Evolutionary conservation across 2,888 invertebrate species (phyloP).

Genomic region (Epirrhoe tristata): DNA sequence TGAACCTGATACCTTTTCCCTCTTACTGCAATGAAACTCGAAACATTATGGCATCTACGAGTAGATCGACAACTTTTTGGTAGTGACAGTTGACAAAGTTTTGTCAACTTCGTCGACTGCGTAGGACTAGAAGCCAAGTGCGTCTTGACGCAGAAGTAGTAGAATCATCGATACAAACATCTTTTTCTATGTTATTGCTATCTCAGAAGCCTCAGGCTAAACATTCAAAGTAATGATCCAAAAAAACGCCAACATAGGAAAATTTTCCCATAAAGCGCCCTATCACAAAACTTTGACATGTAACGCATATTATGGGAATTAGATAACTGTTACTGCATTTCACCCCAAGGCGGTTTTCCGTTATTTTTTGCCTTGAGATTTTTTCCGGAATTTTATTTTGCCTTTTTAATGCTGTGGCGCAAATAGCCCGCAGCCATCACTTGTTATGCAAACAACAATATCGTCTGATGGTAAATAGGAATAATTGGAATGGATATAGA

Average conservation of each 20-base stretch:
- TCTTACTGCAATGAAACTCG: too few species aligned
- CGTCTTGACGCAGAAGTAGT: too few species aligned
- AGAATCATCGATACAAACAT: background rate
- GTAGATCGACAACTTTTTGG: too few species aligned
- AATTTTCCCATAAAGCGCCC: slow-evolving; percentile 59
- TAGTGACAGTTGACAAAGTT: too few species aligned
- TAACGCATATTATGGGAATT: slow-evolving; percentile 78
- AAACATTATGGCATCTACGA: too few species aligned
- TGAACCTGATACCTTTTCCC: too few species aligned
- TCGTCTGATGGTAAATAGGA: slow-evolving; percentile 10
- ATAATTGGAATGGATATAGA: slow-evolving; percentile 28
- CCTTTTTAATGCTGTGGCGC: slow-evolving; percentile 54
- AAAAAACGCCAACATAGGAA: slow-evolving; percentile 58
- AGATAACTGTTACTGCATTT: slow-evolving; percentile 70
- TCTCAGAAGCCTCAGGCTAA: slow-evolving; percentile 37
- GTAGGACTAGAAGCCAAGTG: too few species aligned
- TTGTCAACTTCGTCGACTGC: too few species aligned
- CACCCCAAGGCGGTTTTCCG: slow-evolving; percentile 32
- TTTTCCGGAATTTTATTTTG: slow-evolving; percentile 47
- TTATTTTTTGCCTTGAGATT: slow-evolving; percentile 44
- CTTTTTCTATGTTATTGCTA: slow-evolving; percentile 18
- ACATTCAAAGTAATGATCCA: slow-evolving; percentile 48
- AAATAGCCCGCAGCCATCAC: slow-evolving; percentile 50
- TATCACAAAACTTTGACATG: slow-evolving; percentile 80
- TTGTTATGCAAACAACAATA: slow-evolving; percentile 45